These are phyloP conservation scores for Belonocnema kinseyi DNA, from an alignment of 1,140 invertebrate species.

Conservation along the genomic window DNA sequence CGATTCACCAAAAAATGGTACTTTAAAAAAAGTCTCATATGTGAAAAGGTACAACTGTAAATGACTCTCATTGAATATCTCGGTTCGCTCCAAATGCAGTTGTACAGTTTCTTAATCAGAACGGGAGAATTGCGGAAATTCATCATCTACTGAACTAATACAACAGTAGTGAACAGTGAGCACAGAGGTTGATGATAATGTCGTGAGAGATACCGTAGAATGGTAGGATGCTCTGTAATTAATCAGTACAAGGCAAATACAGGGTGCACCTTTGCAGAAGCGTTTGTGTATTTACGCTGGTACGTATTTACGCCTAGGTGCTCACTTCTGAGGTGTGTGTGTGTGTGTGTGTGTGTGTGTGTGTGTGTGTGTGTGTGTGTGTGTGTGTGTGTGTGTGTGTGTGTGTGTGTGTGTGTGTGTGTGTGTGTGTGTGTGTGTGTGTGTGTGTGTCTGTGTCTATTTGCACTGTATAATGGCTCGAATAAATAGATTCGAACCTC, in stretches of 20 bases:
- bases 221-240: conserved; percentile 62
- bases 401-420: too few relatives aligned
- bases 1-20: too few relatives aligned
- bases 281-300: conserved; percentile 45
- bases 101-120: too few relatives aligned
- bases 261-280: conserved; percentile 46
- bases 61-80: too few relatives aligned
- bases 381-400: too few relatives aligned
- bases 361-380: too few relatives aligned
- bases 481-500: conserved; percentile 10
- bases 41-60: too few relatives aligned
- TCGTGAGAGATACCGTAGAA: conserved; percentile 45
- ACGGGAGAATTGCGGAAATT: conserved; percentile 33
- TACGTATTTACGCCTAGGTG: conserved; percentile 38
- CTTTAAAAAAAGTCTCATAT: too few relatives aligned
- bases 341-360: too few relatives aligned
- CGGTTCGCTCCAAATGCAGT: too few relatives aligned
- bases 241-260: conserved; percentile 59
- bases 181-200: conserved; percentile 60
- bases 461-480: conserved; percentile 3
- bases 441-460: too few relatives aligned
- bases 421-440: too few relatives aligned
- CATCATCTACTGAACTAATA: conserved; percentile 48
- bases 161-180: conserved; percentile 34
- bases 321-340: neutral